Percentiles rank a stretch among this genome's conserved stretches.
phyloP scores from a whole-genome alignment of 2,888 invertebrate genomes.

The Aphodius sticticus region DNA sequence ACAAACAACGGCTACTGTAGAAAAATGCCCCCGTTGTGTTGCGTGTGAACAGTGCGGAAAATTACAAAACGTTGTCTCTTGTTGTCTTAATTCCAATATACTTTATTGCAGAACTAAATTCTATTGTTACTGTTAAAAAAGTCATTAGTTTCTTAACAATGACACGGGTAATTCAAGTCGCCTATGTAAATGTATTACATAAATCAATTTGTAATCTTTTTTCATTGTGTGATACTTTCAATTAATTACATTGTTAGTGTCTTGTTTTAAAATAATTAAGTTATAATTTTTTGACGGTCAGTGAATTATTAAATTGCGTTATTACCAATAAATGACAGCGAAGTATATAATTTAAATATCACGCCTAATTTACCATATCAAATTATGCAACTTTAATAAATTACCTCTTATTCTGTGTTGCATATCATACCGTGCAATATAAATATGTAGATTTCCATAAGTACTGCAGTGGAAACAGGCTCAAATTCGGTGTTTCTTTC shows the following conservation, averaged over 20 bases:
- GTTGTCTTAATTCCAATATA: not conserved
- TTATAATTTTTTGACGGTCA: not conserved
- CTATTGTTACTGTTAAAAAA: not conserved
- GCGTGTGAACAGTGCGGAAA: not conserved
- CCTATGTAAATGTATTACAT: not conserved
- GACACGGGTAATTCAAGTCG: conserved; percentile 4
- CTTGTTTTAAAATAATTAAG: not conserved
- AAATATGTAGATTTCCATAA: too few species aligned
- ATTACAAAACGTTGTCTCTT: not conserved
- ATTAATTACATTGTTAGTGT: not conserved
- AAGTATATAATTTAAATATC: not conserved
- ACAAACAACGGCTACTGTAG: not conserved
- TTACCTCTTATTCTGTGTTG: not conserved
- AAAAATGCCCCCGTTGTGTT: not conserved
- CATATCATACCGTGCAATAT: too few species aligned
- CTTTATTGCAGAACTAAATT: not conserved
- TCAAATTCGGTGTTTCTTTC: too few species aligned
- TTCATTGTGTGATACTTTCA: not conserved
- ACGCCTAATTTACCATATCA: not conserved
- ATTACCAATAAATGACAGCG: not conserved
- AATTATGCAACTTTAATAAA: not conserved
- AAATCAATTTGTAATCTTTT: not conserved
- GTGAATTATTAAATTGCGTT: not conserved
- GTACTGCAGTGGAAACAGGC: too few species aligned
- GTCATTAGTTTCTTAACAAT: not conserved